phyloP scores from a whole-genome alignment of 2,797 vertebrate species.

The Gambelia wislizenii region DNA sequence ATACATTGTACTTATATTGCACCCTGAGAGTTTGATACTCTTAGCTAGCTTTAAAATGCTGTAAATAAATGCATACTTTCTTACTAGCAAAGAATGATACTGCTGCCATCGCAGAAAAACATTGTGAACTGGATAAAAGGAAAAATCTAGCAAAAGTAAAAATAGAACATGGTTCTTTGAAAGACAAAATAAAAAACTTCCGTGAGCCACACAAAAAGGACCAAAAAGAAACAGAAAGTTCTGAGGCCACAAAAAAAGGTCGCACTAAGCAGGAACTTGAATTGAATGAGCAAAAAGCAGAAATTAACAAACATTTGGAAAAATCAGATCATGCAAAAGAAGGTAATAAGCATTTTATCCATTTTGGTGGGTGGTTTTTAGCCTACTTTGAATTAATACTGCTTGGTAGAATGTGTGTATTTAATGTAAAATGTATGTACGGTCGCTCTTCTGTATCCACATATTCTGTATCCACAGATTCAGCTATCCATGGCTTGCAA shows the following conservation, averaged over 20 bases:
- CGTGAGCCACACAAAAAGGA: slow-evolving; percentile 71
- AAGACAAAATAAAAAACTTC: slow-evolving; percentile 67
- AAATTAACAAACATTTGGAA: slow-evolving; percentile 66
- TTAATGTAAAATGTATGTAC: not conserved
- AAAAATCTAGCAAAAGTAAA: slow-evolving; percentile 79
- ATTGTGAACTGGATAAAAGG: slow-evolving; percentile 77
- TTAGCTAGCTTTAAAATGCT: not conserved
- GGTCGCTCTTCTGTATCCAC: too few relatives aligned
- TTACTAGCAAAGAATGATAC: slow-evolving; percentile 67
- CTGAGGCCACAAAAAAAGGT: slow-evolving; percentile 71
- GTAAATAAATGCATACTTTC: slow-evolving; percentile 16
- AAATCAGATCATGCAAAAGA: slow-evolving; percentile 66
- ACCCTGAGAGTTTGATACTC: not conserved
- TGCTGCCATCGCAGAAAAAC: slow-evolving; percentile 70
- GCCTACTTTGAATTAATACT: not conserved
- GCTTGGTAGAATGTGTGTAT: not conserved
- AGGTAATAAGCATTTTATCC: slow-evolving; percentile 71
- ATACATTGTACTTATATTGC: not conserved
- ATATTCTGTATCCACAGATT: too few relatives aligned
- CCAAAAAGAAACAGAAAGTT: slow-evolving; percentile 68
- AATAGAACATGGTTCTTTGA: slow-evolving; percentile 73
- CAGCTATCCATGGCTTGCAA: too few relatives aligned
- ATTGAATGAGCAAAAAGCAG: slow-evolving; percentile 68
- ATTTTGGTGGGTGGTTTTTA: not conserved
- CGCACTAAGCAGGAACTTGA: slow-evolving; percentile 75